Evolutionary conservation across 2,113 vertebrate species (phyloP).

Genomic region (Pygoscelis adeliae): DNA sequence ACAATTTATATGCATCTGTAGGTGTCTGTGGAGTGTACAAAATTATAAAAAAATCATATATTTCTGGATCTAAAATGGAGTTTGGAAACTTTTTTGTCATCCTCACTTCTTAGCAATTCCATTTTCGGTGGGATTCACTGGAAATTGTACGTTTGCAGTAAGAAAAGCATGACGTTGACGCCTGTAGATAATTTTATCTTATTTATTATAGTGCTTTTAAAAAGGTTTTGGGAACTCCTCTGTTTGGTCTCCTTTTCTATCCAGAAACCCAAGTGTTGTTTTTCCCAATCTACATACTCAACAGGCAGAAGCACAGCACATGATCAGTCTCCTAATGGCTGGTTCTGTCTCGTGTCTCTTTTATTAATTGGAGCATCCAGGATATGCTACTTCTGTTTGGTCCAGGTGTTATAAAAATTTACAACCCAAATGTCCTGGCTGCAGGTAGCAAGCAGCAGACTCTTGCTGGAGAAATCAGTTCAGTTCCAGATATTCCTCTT

Average conservation of each 20-base stretch:
- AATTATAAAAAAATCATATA: not conserved
- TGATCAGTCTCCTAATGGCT: not conserved
- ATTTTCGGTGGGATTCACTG: not conserved
- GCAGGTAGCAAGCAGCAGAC: not conserved
- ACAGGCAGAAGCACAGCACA: fast-evolving
- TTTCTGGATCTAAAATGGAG: not conserved
- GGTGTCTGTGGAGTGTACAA: not conserved
- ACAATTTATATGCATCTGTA: not conserved
- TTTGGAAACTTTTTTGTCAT: not conserved
- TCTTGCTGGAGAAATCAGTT: not conserved
- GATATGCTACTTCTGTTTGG: not conserved
- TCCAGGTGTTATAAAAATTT: not conserved
- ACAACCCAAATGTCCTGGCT: fast-evolving
- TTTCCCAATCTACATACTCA: not conserved
- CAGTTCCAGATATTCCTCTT: not conserved
- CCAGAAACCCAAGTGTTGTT: not conserved
- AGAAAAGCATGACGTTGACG: not conserved
- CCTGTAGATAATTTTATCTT: not conserved
- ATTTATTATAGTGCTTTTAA: not conserved
- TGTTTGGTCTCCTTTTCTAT: not conserved
- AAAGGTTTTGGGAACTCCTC: not conserved
- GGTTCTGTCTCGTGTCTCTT: not conserved
- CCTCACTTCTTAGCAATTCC: fast-evolving
- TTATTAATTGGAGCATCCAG: not conserved
- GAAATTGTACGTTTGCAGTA: not conserved